Percentiles rank a stretch among this genome's conserved stretches.
Evolutionary conservation across 2,113 vertebrate genomes (phyloP).

Genomic region (Myotis brandtii): DNA sequence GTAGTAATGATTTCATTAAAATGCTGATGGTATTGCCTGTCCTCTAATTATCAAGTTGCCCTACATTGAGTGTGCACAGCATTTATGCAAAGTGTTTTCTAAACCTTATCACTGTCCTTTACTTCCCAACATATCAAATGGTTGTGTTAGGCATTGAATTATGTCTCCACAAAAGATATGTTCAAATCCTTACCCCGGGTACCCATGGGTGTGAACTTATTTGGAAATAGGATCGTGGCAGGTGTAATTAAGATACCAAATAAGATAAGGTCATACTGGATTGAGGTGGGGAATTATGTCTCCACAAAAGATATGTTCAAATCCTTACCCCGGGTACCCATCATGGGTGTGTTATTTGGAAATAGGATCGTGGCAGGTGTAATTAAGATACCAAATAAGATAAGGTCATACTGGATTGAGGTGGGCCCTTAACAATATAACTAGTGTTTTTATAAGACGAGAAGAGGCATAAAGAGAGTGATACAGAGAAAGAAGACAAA

Average conservation of each 20-base stretch:
- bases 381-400: background rate
- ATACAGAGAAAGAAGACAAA: background rate
- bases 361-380: background rate
- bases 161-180: background rate
- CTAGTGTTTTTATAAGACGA: background rate
- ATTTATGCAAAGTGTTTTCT: background rate
- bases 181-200: background rate
- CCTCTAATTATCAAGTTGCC: background rate
- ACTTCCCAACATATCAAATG: background rate
- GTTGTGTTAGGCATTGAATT: background rate
- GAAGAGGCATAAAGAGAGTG: background rate
- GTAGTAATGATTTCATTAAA: background rate
- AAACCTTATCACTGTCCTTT: background rate
- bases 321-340: background rate
- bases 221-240: background rate
- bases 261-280: background rate
- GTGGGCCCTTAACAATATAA: background rate
- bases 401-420: background rate
- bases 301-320: background rate
- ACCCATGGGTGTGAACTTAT: background rate
- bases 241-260: background rate
- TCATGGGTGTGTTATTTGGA: background rate
- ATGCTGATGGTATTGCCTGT: rapidly evolving
- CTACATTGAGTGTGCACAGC: background rate
- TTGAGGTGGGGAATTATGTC: background rate